phyloP scores from a whole-genome alignment of 2,888 invertebrate species.

The Ectropis crepuscularia region DNA sequence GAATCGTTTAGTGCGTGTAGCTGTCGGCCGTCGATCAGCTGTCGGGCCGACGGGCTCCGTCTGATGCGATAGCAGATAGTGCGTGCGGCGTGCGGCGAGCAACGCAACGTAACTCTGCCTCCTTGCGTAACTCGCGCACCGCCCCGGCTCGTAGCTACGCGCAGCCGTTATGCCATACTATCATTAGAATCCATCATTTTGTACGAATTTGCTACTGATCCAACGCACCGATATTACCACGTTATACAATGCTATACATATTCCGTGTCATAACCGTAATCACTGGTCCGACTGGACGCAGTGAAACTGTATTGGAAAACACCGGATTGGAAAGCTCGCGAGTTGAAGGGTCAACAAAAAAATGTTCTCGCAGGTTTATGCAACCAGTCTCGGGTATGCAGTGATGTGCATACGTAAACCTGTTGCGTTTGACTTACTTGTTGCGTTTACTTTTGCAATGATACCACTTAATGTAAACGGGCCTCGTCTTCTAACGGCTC shows the following conservation, averaged over 20 bases:
- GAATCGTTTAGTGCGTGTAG: too few species aligned
- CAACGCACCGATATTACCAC: conserved; percentile 10
- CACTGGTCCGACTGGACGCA: background rate
- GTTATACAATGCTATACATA: conserved; percentile 20
- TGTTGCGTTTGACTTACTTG: conserved; percentile 59
- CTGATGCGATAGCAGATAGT: conserved; percentile 75
- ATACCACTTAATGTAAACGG: conserved; percentile 33
- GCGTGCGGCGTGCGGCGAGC: conserved; percentile 64
- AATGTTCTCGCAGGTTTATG: conserved; percentile 45
- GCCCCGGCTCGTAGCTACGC: conserved; percentile 53
- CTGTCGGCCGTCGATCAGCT: conserved; percentile 55
- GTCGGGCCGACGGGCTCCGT: conserved; percentile 71
- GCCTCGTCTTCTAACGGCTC: conserved; percentile 23
- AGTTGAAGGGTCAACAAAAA: conserved; percentile 31
- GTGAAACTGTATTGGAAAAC: conserved; percentile 16
- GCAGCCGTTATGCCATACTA: conserved; percentile 58
- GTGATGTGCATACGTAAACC: conserved; percentile 64
- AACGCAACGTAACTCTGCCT: conserved; percentile 58
- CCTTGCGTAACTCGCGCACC: conserved; percentile 63
- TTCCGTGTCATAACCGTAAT: conserved; percentile 9
- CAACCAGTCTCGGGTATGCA: conserved; percentile 60
- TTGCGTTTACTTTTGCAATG: conserved; percentile 51
- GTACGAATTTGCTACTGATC: conserved; percentile 27
- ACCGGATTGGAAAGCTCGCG: conserved; percentile 19
- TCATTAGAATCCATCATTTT: conserved; percentile 54